Evolutionary conservation across 1,140 invertebrate species (phyloP).

Genomic region (Lepidurus packardi): DNA sequence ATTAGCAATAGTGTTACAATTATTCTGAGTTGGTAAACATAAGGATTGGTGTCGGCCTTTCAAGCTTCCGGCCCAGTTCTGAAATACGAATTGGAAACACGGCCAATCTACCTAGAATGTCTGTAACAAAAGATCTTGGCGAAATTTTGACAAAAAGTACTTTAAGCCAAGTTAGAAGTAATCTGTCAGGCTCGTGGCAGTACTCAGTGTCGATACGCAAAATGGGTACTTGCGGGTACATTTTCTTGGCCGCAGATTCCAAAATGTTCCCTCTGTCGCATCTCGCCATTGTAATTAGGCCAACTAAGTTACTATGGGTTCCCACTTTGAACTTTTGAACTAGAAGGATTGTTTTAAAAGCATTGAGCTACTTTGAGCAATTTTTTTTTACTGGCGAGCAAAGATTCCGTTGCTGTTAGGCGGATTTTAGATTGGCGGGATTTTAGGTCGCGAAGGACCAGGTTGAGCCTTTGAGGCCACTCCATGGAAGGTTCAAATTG

Average conservation of each 20-base stretch:
- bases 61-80: not conserved
- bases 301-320: not conserved
- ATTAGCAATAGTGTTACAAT: not conserved
- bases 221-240: not conserved
- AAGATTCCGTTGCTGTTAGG: not conserved
- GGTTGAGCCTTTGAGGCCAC: not conserved
- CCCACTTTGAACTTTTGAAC: not conserved
- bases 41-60: not conserved
- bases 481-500: not conserved
- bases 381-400: not conserved
- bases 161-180: constrained; percentile 3
- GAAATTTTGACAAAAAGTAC: not conserved
- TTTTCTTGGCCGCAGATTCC: not conserved
- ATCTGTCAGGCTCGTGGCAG: not conserved
- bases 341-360: not conserved
- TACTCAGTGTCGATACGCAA: not conserved
- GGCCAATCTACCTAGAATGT: not conserved
- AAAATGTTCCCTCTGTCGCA: not conserved
- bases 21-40: not conserved
- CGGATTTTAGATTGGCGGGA: not conserved
- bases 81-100: not conserved
- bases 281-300: not conserved
- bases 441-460: not conserved
- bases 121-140: not conserved
- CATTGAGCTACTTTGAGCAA: not conserved